Conservation (phyloP, 1,140 invertebrate species). For the Drosophila bifasciata region DNA sequence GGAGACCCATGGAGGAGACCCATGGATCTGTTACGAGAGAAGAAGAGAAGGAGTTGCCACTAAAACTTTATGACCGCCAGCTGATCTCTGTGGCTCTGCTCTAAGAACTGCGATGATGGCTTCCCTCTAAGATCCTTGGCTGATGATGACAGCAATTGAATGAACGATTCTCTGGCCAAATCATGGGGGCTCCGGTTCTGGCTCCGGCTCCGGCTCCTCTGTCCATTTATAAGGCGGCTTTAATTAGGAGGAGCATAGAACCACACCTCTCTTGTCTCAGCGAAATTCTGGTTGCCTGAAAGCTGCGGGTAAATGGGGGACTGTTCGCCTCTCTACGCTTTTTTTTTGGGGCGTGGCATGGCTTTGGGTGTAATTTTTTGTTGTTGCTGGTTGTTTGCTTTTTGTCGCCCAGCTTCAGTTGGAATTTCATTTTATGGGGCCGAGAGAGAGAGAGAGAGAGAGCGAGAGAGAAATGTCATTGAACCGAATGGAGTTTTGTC, state of each 20-base stretch:
- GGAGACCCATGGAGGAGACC: background rate
- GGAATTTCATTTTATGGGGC: slow-evolving; percentile 65
- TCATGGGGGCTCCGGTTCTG: slow-evolving; percentile 48
- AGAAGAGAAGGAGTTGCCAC: slow-evolving; percentile 29
- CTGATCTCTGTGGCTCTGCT: slow-evolving; percentile 35
- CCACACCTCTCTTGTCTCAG: slow-evolving; percentile 16
- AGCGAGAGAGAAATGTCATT: slow-evolving; percentile 62
- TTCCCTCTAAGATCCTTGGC: too few species aligned
- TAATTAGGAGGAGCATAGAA: slow-evolving; percentile 39
- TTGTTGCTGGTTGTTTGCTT: background rate
- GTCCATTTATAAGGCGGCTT: slow-evolving; percentile 7
- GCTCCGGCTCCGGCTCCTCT: background rate
- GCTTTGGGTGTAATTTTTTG: slow-evolving; percentile 48
- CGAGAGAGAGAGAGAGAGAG: background rate
- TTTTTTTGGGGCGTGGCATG: slow-evolving; percentile 35
- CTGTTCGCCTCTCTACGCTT: slow-evolving; percentile 25
- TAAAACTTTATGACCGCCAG: slow-evolving; percentile 71
- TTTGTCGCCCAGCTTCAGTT: slow-evolving; percentile 40
- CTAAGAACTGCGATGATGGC: slow-evolving; percentile 5
- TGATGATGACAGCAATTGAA: slow-evolving; percentile 5
- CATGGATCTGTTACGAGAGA: background rate
- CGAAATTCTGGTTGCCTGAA: slow-evolving; percentile 30
- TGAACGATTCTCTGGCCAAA: slow-evolving; percentile 28
- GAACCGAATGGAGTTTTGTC: slow-evolving; percentile 54
- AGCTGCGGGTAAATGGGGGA: slow-evolving; percentile 57